These are phyloP conservation scores for Platichthys flesus DNA, from an alignment of 2,113 vertebrate species.

Conservation along the genomic window DNA sequence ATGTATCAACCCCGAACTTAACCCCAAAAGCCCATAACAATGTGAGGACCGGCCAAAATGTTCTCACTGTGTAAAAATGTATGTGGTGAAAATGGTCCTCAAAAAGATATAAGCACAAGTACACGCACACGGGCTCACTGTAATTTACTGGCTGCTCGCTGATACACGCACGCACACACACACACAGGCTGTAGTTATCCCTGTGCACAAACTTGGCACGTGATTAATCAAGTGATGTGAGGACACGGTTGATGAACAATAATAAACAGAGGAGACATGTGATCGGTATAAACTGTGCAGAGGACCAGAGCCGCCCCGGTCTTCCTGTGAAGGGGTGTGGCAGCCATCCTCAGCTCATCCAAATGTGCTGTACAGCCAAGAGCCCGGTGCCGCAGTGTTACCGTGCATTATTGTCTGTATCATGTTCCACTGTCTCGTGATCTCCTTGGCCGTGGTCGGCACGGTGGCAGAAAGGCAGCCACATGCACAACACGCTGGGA, in stretches of 20 bases:
- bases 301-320: background rate
- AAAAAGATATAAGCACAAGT: no score
- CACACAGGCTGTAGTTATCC: conserved; percentile 14
- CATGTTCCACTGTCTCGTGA: background rate
- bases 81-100: background rate
- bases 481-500: background rate
- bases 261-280: conserved; percentile 3
- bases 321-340: conserved; percentile 73
- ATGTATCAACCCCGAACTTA: no score
- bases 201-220: conserved; percentile 26
- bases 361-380: background rate
- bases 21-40: no score
- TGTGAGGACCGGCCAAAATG: background rate
- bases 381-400: conserved; percentile 23
- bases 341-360: conserved; percentile 36
- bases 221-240: background rate
- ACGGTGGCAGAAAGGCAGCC: background rate
- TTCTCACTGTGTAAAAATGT: background rate
- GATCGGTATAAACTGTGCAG: conserved; percentile 11
- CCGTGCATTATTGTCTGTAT: background rate
- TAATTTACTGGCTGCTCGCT: no score
- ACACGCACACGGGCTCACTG: no score
- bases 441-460: background rate
- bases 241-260: background rate
- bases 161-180: background rate